Evolutionary conservation across 2,797 vertebrate genomes (phyloP).

Genomic region (Xenops minutus): DNA sequence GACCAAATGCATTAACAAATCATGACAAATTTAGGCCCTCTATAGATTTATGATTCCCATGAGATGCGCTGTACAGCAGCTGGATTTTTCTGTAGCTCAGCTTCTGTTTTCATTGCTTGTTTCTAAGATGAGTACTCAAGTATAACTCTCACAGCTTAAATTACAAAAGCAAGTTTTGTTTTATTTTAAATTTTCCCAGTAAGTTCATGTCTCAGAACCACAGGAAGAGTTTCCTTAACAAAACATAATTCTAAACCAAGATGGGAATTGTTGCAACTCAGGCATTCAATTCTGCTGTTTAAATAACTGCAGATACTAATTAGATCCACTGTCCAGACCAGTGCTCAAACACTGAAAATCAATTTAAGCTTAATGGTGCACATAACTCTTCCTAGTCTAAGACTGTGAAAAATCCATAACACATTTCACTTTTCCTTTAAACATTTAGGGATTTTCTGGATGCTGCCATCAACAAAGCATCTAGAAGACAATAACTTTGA

Average conservation of each 20-base stretch:
- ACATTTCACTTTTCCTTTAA: background rate
- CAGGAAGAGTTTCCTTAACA: background rate
- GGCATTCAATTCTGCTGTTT: background rate
- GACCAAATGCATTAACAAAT: background rate
- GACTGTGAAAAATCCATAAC: conserved; percentile 5
- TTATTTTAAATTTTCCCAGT: background rate
- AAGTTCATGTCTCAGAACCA: background rate
- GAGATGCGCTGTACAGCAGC: background rate
- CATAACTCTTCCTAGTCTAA: conserved; percentile 14
- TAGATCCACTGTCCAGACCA: background rate
- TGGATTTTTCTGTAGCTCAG: background rate
- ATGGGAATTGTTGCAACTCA: background rate
- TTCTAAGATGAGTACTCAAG: background rate
- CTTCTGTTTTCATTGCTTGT: background rate
- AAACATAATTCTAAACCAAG: background rate
- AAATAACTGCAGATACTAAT: conserved; percentile 17
- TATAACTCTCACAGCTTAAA: background rate
- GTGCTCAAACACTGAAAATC: conserved; percentile 1
- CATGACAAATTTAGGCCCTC: background rate
- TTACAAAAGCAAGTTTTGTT: background rate
- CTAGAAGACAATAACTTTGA: background rate
- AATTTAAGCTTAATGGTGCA: conserved; percentile 41
- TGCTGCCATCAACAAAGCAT: background rate
- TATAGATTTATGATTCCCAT: background rate
- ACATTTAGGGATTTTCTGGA: background rate